Evolutionary conservation across 2,113 vertebrate species (phyloP).

Genomic region (Gasterosteus nipponicus): DNA sequence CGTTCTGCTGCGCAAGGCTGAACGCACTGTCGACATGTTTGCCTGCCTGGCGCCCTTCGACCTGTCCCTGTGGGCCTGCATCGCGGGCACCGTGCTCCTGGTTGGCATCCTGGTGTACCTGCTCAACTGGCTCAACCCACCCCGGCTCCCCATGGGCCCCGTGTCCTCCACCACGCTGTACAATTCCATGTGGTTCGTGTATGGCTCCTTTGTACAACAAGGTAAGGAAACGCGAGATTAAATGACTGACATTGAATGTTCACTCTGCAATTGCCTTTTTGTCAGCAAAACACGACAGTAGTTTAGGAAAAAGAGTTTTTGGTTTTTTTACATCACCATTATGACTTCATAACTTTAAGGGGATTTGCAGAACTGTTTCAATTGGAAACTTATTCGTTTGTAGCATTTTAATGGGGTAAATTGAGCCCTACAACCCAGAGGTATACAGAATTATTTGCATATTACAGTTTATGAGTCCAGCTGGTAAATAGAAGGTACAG

Average conservation of each 20-base stretch:
- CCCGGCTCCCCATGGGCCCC: constrained; percentile 94
- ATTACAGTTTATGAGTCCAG: neutral
- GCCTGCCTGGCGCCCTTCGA: constrained; percentile 97
- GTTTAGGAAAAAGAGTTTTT: neutral
- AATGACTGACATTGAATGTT: neutral
- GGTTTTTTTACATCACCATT: neutral
- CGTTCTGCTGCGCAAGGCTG: constrained; percentile 92
- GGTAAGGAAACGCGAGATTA: constrained; percentile 80
- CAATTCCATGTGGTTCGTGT: constrained; percentile 99
- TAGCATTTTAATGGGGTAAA: neutral
- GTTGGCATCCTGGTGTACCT: constrained; percentile 96
- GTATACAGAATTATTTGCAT: neutral
- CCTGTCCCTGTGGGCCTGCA: constrained; percentile 97
- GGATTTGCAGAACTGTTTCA: neutral
- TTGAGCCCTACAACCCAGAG: neutral
- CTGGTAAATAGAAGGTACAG: constrained; percentile 2
- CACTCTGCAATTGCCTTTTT: neutral
- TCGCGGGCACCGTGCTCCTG: constrained; percentile 94
- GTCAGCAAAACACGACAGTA: no score
- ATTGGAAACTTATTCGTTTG: neutral
- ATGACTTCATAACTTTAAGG: neutral
- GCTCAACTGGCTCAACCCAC: constrained; percentile 97
- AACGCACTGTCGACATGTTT: constrained; percentile 98
- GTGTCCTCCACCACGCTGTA: constrained; percentile 97
- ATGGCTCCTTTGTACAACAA: constrained; percentile 98